Conservation (phyloP, 2,888 invertebrate species). For the Tipula vernalis region DNA sequence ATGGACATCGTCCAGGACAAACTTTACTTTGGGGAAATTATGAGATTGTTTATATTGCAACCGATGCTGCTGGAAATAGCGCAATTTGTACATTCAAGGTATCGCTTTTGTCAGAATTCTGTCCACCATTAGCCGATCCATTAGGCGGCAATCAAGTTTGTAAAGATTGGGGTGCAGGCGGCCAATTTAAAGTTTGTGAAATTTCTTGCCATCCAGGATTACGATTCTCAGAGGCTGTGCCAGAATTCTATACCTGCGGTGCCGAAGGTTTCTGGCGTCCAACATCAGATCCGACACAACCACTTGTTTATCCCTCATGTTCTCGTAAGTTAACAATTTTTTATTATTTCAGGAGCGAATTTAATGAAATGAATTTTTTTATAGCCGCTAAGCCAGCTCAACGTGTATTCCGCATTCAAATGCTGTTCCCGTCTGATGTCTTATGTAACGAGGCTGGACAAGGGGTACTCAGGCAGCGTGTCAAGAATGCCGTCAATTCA, state of each 20-base stretch:
- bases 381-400: slow-evolving; percentile 81
- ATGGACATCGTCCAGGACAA: slow-evolving; percentile 76
- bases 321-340: slow-evolving; percentile 50
- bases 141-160: slow-evolving; percentile 84
- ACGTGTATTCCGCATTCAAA: slow-evolving; percentile 81
- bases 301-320: slow-evolving; percentile 82
- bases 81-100: slow-evolving; percentile 87
- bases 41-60: slow-evolving; percentile 85
- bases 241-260: slow-evolving; percentile 95
- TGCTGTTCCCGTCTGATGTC: slow-evolving; percentile 94
- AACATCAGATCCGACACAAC: slow-evolving; percentile 62
- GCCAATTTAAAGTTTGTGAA: slow-evolving; percentile 88
- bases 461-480: slow-evolving; percentile 79
- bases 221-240: slow-evolving; percentile 84
- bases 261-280: slow-evolving; percentile 97
- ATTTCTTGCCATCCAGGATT: slow-evolving; percentile 77
- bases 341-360: background rate
- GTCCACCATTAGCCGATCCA: slow-evolving; percentile 78
- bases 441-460: slow-evolving; percentile 93
- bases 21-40: slow-evolving; percentile 85
- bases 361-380: slow-evolving; percentile 17
- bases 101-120: slow-evolving; percentile 81
- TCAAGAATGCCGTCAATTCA: slow-evolving; percentile 76
- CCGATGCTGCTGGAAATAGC: slow-evolving; percentile 82
- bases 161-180: slow-evolving; percentile 92